Percentiles rank a stretch among this genome's conserved stretches.
These are phyloP conservation scores for Lampropteryx suffumata DNA, from an alignment of 2,888 invertebrate species.

Conservation along the genomic window DNA sequence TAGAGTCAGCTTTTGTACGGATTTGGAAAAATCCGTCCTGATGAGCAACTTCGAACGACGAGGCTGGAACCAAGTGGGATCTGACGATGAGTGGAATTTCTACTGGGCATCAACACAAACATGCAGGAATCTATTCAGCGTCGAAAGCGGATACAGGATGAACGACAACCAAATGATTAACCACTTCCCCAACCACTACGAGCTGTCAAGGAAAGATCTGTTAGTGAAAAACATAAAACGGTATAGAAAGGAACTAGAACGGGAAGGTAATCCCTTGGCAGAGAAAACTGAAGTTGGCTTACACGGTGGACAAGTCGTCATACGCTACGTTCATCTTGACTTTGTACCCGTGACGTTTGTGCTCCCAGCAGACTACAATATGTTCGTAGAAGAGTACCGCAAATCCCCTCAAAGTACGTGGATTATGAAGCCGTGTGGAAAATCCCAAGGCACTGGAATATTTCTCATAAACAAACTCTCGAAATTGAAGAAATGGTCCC, in stretches of 20 bases:
- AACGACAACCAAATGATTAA: conserved; percentile 96
- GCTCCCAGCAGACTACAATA: conserved; percentile 97
- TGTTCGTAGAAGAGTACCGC: conserved; percentile 98
- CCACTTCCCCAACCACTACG: conserved; percentile 97
- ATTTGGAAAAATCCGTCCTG: conserved; percentile 59
- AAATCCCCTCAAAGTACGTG: conserved; percentile 97
- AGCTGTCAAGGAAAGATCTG: conserved; percentile 96
- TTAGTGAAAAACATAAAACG: conserved; percentile 97
- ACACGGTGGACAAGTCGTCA: conserved; percentile 84
- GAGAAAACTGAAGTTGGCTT: conserved; percentile 84
- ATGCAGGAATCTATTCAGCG: conserved; percentile 92
- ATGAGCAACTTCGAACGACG: conserved; percentile 62
- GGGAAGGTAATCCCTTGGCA: conserved; percentile 93
- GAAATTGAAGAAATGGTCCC: conserved; percentile 94
- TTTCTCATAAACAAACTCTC: conserved; percentile 97
- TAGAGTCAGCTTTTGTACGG: conserved; percentile 67
- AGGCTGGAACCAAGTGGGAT: conserved; percentile 90
- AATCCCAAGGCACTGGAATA: conserved; percentile 97
- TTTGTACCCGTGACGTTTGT: conserved; percentile 97
- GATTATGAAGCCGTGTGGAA: conserved; percentile 99
- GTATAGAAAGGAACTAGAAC: conserved; percentile 95
- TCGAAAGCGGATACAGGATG: conserved; percentile 61
- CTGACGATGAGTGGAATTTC: conserved; percentile 97
- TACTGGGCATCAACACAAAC: conserved; percentile 97
- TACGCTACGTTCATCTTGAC: conserved; percentile 90